Evolutionary conservation across 2,113 vertebrate genomes (phyloP).

Genomic region (Carettochelys insculpta): DNA sequence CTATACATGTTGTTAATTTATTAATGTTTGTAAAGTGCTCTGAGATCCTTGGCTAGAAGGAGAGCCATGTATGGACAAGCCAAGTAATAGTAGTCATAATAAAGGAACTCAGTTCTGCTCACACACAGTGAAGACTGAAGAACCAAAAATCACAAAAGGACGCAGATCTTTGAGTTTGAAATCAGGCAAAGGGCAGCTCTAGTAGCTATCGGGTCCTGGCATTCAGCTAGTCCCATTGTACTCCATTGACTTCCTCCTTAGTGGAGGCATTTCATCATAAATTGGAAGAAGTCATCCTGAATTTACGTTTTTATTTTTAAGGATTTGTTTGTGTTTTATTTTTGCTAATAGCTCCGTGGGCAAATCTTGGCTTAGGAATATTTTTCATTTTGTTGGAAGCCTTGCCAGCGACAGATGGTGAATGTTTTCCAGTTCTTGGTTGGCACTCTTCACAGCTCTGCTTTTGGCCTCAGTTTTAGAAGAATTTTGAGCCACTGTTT

Average conservation of each 20-base stretch:
- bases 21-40: background rate
- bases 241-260: background rate
- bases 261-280: background rate
- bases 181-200: background rate
- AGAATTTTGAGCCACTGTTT: background rate
- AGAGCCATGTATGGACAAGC: background rate
- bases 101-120: background rate
- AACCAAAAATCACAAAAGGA: background rate
- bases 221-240: background rate
- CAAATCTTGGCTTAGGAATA: background rate
- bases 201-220: background rate
- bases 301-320: background rate
- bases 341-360: background rate
- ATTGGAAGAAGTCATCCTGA: background rate
- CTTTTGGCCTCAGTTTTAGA: conserved; percentile 10
- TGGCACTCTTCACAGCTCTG: conserved; percentile 26
- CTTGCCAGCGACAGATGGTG: conserved; percentile 36
- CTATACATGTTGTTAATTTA: background rate
- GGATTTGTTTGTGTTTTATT: background rate
- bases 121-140: background rate
- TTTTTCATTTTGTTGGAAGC: conserved; percentile 22
- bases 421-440: conserved; percentile 41
- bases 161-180: background rate
- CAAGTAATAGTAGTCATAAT: background rate
- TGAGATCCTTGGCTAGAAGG: background rate